Base-by-base conservation (phyloP, 2,797 vertebrate genomes). In the Meda fulgida region DNA sequence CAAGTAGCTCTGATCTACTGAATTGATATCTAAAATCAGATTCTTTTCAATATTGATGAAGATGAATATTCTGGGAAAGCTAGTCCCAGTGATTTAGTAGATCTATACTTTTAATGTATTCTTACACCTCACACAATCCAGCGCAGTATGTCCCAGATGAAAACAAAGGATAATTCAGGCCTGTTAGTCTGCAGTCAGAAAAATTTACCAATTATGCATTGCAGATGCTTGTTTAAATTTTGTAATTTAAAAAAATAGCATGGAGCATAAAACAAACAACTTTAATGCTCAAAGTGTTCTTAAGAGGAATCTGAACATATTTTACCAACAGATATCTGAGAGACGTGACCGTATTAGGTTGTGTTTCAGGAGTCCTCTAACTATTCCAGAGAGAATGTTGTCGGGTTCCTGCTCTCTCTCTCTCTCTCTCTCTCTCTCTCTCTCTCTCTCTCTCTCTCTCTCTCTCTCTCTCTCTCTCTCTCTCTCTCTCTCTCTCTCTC, bases 281-380 rank as follows among this genome's bases (percentile, higher is more conserved):
- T 48, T 58, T 85, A 91, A 88, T 88, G 83, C 71, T 88, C 84
- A 43, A 31, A 48, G 81, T 91, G 88, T 85, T 89, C 89, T 88
- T 78, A 88, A 88, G 84, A 86, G 78, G 87, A 84, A 88, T 92
- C 92, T 92, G 92, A 89, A 71, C 43, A 29, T 53, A 77, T 88
- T 87, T 84, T 26, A 84, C 26, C n/a, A 71, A 86, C 31, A 72
- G 86, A 90, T 92, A 89, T 92, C 78, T 31, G 85, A 82, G 75
- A 70, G 83, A 92, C 90, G 91, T 95, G 87, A 88, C 95, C 94
- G 92, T 96, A 93, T 95, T 95, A 94, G 95, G 95, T 66, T 91
- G 90, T 90, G 89, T 89, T 89, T 87, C 71, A 81, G 36, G 38
- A 75, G 66, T 36, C 81, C 63, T 85, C 80, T 69, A 36, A 4